Evolutionary conservation across 2,797 vertebrate genomes (phyloP), one percentile per base, ranked within the genome.

Genomic region (Helostoma temminkii): DNA sequence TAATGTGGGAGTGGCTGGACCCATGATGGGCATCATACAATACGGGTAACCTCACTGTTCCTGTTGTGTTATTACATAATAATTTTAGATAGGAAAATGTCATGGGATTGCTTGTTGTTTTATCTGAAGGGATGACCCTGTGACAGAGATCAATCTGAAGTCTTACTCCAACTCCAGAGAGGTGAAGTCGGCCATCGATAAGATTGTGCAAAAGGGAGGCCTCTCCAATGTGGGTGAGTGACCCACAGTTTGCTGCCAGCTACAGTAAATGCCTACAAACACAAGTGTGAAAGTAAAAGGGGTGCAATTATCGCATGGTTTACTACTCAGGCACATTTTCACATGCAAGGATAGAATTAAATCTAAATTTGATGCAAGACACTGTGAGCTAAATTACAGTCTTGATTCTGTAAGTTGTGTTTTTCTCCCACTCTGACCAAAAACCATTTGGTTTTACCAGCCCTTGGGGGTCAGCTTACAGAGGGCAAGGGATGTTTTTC

Each of bases 21-120:
- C 98, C 43, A 95, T 98, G 90, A 96, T 99, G 96, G 97, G 98
- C 25, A 88, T 99, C 59, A 91, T 99, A 74, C 98, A 99, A 86
- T 99, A 97, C 0, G 97, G 98, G 98, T 99, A 93, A 76, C 22
- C 21, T 48, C 28, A 8, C 19, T 14, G 8, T 6, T 28, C 21
- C 22, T 16, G 2, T 43, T 22, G 25, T 6, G 11, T 12, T 1
- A 18, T 47, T 42, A 10, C 49, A 24, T n/a, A 3, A 2, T 5
- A 2, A 26, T 76, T 59, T 45, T n/a, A 24, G 14, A 39, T 28
- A 6, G 45, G 6, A 30, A 67, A 52, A 53, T 7, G 4, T 28
- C 9, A 58, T 22, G 19, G 3, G n/a, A 36, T 11, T 43, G 9
- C 1, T 49, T 52, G n/a, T 56, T 66, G 25, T 69, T 74, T 46